Evolutionary conservation across 2,113 vertebrate genomes (phyloP).

Genomic region (Silurus asotus): DNA sequence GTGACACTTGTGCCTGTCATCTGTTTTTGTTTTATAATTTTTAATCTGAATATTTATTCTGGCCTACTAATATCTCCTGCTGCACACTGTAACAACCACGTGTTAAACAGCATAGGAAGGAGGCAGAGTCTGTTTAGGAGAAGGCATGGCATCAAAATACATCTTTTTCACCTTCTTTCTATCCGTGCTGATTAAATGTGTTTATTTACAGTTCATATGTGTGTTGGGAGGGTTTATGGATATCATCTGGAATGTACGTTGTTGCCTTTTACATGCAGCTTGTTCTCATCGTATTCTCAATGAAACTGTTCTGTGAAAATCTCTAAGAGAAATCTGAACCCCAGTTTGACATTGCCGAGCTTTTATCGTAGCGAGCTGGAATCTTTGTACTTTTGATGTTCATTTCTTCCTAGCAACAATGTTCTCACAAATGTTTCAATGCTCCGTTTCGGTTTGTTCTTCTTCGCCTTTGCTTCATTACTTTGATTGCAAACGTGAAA

Average conservation of each 20-base stretch:
- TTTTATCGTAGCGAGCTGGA: too few relatives aligned
- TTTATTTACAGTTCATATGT: background rate
- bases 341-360: too few relatives aligned
- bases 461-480: background rate
- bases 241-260: background rate
- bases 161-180: too few relatives aligned
- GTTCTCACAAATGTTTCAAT: too few relatives aligned
- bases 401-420: too few relatives aligned
- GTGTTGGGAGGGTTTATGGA: background rate
- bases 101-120: background rate
- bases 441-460: background rate
- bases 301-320: background rate
- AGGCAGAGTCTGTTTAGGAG: background rate
- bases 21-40: background rate
- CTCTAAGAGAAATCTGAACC: too few relatives aligned
- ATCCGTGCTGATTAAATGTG: background rate
- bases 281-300: background rate
- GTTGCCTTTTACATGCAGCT: background rate
- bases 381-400: too few relatives aligned
- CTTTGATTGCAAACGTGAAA: background rate
- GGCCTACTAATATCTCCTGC: background rate
- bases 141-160: background rate
- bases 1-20: background rate
- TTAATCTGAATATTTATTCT: background rate
- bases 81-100: background rate